Conservation (phyloP, 2,888 invertebrate species). For the Lysandra coridon region DNA sequence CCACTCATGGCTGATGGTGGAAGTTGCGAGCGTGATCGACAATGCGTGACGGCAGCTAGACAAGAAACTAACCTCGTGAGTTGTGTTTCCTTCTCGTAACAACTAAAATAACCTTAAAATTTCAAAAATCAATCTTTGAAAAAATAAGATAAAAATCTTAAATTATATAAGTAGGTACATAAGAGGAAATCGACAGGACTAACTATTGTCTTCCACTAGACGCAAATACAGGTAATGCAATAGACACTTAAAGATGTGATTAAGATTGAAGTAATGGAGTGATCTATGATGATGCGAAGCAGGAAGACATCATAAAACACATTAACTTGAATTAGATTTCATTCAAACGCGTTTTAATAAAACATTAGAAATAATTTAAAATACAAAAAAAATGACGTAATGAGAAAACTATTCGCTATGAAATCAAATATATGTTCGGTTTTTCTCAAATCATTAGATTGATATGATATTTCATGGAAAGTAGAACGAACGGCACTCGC, state of each 20-base stretch:
- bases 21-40: not conserved
- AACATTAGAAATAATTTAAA: not conserved
- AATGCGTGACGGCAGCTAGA: slow-evolving; percentile 11
- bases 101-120: not conserved
- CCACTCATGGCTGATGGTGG: slow-evolving; percentile 4
- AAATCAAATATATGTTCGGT: not conserved
- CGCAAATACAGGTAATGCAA: not conserved
- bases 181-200: not conserved
- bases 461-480: not conserved
- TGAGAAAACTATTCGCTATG: not conserved
- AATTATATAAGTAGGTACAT: not conserved
- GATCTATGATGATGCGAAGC: not conserved
- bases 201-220: not conserved
- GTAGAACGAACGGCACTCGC: not conserved
- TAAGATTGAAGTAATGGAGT: not conserved
- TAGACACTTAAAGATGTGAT: not conserved
- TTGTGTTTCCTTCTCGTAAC: not conserved
- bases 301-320: not conserved
- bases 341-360: slow-evolving; percentile 1
- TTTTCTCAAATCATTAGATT: not conserved
- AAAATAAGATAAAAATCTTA: not conserved
- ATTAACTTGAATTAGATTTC: slow-evolving; percentile 3
- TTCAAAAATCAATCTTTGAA: not conserved
- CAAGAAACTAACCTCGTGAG: not conserved
- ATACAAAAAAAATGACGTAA: slow-evolving; percentile 1